Evolutionary conservation across 2,888 invertebrate genomes (phyloP).

Genomic region (Oligia latruncula): DNA sequence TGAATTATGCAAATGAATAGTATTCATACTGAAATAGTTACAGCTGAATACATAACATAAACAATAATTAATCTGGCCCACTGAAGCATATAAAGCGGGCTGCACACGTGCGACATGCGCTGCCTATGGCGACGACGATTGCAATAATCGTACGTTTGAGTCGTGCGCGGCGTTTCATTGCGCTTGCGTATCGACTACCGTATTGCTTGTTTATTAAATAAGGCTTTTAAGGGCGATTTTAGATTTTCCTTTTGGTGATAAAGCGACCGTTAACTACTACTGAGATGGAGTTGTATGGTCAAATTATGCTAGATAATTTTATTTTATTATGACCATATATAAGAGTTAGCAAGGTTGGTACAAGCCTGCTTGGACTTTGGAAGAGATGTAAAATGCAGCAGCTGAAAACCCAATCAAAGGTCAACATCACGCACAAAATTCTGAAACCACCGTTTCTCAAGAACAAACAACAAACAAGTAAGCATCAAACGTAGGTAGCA

Average conservation of each 20-base stretch:
- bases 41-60: constrained; percentile 40
- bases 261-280: background rate
- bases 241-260: constrained; percentile 3
- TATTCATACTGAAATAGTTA: constrained; percentile 34
- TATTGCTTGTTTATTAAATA: constrained; percentile 49
- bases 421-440: background rate
- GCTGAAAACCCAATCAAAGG: background rate
- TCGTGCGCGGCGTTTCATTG: constrained; percentile 51
- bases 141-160: constrained; percentile 57
- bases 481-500: constrained; percentile 14
- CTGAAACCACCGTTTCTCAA: background rate
- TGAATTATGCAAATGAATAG: constrained; percentile 46
- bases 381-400: background rate
- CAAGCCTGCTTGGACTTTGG: background rate
- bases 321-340: background rate
- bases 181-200: constrained; percentile 45
- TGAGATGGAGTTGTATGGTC: background rate
- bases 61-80: constrained; percentile 50
- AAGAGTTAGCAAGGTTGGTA: too few species aligned
- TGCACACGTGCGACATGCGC: constrained; percentile 42
- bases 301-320: background rate
- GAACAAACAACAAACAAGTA: background rate
- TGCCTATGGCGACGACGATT: constrained; percentile 38
- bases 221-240: constrained; percentile 51
- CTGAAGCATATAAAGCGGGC: constrained; percentile 39